A percentile compares a stretch with the other conserved stretches of the same genome.
phyloP scores from a whole-genome alignment of 2,797 vertebrate genomes.

The Oryzias dopingdopingensis region DNA sequence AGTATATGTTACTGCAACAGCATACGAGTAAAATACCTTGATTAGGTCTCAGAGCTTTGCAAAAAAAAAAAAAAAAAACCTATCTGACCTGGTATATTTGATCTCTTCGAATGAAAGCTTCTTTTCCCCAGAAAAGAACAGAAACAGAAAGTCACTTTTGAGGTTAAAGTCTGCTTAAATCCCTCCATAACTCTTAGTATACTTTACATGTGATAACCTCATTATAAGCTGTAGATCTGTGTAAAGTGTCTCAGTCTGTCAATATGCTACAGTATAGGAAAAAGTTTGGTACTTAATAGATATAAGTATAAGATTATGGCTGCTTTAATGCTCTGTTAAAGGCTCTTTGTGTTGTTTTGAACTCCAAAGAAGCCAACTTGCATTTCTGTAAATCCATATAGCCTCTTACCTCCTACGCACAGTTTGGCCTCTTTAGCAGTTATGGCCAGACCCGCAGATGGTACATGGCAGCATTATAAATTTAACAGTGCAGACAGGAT shows the following conservation, averaged over 20 bases:
- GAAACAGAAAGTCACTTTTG: slow-evolving; percentile 42
- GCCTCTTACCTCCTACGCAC: slow-evolving; percentile 13
- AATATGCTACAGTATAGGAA: slow-evolving; percentile 12
- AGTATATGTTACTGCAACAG: too few species aligned
- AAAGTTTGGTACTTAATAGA: slow-evolving; percentile 41
- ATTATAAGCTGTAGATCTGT: slow-evolving; percentile 20
- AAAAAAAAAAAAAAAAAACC: too few species aligned
- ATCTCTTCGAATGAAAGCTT: slow-evolving; percentile 6
- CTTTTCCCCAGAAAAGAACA: too few species aligned
- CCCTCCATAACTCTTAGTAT: slow-evolving; percentile 36
- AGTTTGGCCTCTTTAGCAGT: slow-evolving; percentile 34
- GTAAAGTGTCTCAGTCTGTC: slow-evolving; percentile 26
- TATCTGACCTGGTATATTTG: too few species aligned
- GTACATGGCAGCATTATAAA: slow-evolving; percentile 49
- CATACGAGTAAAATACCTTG: too few species aligned
- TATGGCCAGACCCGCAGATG: slow-evolving; percentile 35
- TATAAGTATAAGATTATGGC: slow-evolving; percentile 43
- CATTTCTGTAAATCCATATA: slow-evolving; percentile 33
- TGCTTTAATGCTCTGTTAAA: slow-evolving; percentile 44
- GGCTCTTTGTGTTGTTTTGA: slow-evolving; percentile 15
- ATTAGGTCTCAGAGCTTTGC: too few species aligned
- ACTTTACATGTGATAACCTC: slow-evolving; percentile 46
- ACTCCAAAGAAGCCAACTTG: slow-evolving; percentile 33
- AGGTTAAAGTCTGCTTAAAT: slow-evolving; percentile 45
- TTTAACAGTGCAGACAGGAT: slow-evolving; percentile 29